phyloP scores from a whole-genome alignment of 1,140 invertebrate genomes.

The Pseudomyrmex gracilis region DNA sequence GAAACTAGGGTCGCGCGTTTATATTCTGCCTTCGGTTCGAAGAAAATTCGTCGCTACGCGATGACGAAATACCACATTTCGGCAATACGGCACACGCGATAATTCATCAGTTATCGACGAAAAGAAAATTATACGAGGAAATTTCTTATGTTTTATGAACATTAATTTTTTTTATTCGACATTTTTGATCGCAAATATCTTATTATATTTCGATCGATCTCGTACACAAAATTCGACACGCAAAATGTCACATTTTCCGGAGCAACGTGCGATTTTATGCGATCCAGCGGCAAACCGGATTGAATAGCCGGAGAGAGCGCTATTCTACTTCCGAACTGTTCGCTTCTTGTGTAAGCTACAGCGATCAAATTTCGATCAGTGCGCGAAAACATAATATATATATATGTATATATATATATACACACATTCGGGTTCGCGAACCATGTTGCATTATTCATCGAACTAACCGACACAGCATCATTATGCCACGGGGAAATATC shows the following conservation, averaged over 20 bases:
- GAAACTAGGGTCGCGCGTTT: not conserved
- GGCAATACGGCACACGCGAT: no score
- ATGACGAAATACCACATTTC: not conserved
- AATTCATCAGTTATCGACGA: no score
- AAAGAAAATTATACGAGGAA: no score
- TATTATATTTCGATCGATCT: no score
- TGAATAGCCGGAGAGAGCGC: not conserved
- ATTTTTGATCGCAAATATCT: no score
- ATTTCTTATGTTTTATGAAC: no score
- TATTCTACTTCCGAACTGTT: not conserved
- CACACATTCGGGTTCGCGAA: not conserved
- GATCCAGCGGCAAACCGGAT: not conserved
- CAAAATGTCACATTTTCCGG: not conserved
- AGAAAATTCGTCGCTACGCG: not conserved
- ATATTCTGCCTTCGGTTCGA: not conserved
- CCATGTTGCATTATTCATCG: conserved; percentile 27
- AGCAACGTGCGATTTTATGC: not conserved
- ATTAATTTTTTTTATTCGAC: no score
- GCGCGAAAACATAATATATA: conserved; percentile 8
- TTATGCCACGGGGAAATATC: conserved; percentile 5
- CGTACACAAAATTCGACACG: no score
- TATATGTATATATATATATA: not conserved
- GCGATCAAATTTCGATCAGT: conserved; percentile 13
- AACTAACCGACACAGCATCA: not conserved
- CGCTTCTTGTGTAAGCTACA: not conserved